Base-by-base conservation (phyloP, 2,113 vertebrate species). In the Varanus salvator region DNA sequence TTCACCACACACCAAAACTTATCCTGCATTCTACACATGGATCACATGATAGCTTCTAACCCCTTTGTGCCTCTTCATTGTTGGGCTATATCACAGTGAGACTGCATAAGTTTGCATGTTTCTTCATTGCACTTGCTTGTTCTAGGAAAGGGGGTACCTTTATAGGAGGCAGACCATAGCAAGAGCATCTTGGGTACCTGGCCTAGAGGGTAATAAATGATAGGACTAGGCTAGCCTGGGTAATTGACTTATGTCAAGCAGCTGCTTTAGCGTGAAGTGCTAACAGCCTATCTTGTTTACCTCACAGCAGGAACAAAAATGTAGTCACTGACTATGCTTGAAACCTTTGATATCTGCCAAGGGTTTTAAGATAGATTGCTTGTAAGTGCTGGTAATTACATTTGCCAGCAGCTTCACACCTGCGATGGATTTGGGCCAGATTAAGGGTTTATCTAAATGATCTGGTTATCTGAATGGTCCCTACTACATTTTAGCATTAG, bases 311-410 rank as follows among this genome's bases (percentile, higher is more conserved):
- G 64, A 64, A 57, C 66, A 81, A 57, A 77, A 77, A 88, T 57
- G n/a, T 54, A 64, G 9, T 64, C 57, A 76, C 38, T 86, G 71
- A 76, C 68, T 81, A 54, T 54, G n/a, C 77, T 88, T 81, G 48
- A 81, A 88, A 81, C 68, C 76, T 77, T 68, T 52, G 77, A 80
- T 80, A 80, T 80, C 64, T 88, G 38, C 60, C 87, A 88, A 81
- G 77, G 64, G 77, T 72, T 88, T 87, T 88, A 82, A 81, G 29
- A 66, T n/a, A 71, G 78, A 88, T 81, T 88, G 72, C 78, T 72
- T 72, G 66, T 81, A 81, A 78, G 66, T 81, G 50, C 52, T 88
- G 77, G 64, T 88, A 81, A 81, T 88, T 88, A 81, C 78, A 71
- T 72, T 81, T 88, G 77, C 78, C 78, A 88, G 78, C 66, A 88